phyloP scores from a whole-genome alignment of 2,797 vertebrate genomes.

The Cynopterus sphinx region DNA sequence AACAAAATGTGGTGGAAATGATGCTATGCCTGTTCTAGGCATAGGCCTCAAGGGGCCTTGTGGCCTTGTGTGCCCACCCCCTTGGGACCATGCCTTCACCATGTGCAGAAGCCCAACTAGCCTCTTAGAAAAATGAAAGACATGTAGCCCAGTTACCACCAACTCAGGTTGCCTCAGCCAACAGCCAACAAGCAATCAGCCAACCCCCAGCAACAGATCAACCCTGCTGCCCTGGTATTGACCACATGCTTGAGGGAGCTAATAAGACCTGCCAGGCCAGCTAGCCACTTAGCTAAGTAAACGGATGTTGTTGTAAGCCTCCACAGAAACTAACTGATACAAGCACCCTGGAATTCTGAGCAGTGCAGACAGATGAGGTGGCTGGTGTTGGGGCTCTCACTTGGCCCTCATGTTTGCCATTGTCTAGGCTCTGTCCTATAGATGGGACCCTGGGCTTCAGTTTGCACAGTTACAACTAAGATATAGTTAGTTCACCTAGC shows the following conservation, averaged over 20 bases:
- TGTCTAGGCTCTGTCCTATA: not conserved
- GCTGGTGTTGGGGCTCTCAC: not conserved
- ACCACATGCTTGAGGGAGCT: not conserved
- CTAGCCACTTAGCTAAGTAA: not conserved
- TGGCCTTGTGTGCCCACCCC: too few species aligned
- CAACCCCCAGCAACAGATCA: too few species aligned
- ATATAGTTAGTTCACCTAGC: too few species aligned
- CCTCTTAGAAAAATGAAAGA: not conserved
- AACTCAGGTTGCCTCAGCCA: not conserved
- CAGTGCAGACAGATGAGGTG: not conserved
- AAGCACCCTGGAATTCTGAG: not conserved
- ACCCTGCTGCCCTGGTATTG: not conserved
- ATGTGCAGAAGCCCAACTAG: not conserved
- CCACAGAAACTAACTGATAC: not conserved
- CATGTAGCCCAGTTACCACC: accelerated
- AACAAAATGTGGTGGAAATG: not conserved
- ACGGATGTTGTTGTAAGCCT: not conserved
- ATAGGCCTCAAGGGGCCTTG: not conserved
- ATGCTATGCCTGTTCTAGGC: accelerated
- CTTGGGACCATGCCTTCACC: too few species aligned
- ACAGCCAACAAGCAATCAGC: accelerated
- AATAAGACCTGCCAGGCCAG: not conserved
- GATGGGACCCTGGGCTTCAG: not conserved
- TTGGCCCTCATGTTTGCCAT: not conserved
- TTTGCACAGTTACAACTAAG: not conserved